Evolutionary conservation across 2,888 invertebrate genomes (phyloP), one percentile per base, ranked within the genome.

Genomic region (Chymomyza amoena): DNA sequence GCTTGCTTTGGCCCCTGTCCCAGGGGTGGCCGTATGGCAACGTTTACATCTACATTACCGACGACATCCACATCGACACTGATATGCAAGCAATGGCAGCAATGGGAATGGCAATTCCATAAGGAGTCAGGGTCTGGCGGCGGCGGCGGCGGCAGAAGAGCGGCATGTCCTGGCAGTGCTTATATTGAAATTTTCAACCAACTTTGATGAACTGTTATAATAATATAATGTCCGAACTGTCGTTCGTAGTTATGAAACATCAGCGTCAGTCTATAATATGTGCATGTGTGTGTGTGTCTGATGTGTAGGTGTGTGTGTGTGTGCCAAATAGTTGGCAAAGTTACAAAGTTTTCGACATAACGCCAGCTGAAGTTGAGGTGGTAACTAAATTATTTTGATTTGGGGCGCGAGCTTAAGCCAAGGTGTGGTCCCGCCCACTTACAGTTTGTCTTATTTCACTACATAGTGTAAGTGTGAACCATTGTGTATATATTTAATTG

Each of bases 131-230:
- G n/a, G 45, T 3, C 20, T 50, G 18, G n/a, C 61, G 20, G 56
- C 32, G 32, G 9, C 32, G 32, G 32, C 0, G 6, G 28, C 3
- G 28, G 28, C 28, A 28, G 6, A n/a, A n/a, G 36, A 36, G 36
- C 39, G 39, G 36, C 7, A 36, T 9, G 9, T 36, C 39, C 39
- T 56, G 62, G 52, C 59, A 71, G 68, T 71, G 18, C 57, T 72
- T 66, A 56, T 36, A 66, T 72, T 72, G 66, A 68, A 68, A 59
- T 60, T 68, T 59, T 64, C 69, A 25, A 20, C 28, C 57, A 75
- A 76, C 77, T 84, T 85, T 87, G 85, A 85, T 85, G 85, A 87
- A 87, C 83, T 85, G 81, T 77, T 85, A 80, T 81, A 85, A 87
- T 81, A 84, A 81, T 81, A 83, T 76, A 79, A 78, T 77, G 85